Base-by-base conservation (phyloP, 2,888 invertebrate species). In the Aleiodes alternator region DNA sequence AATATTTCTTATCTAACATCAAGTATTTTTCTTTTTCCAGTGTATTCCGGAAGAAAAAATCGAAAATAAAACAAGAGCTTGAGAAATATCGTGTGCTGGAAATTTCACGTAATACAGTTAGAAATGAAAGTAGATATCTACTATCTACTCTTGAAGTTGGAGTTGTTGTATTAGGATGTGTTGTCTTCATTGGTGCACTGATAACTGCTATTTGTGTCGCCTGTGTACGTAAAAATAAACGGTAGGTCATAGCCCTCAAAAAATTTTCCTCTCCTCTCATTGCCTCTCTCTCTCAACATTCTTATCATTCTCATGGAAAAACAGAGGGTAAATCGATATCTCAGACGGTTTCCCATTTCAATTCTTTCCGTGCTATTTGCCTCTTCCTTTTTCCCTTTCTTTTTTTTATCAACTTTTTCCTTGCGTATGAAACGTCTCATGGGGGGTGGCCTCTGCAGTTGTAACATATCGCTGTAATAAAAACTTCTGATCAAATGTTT, bases 141-240 rank as follows among this genome's bases (percentile, higher is more conserved):
- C 89, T 93, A 57, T 94, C 94, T 31, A 94, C 95, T 0, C 92
- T 96, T 83, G 96, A 97, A 90, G 93, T 96, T 68, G 94, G 95
- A 34, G 94, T 96, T 0, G 93, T 97, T 12, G 94, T 95, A 0
- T 91, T 97, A 6, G 95, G 96, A 3, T 94, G 95, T 79, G 91
- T 96, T 69, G 94, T 97, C 71, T 95, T 96, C 86, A 90, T 96
- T 57, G 96, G 96, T 0, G 96, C 96, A 0, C 91, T 95, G 72
- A 92, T 95, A 8, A 94, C 96, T 0, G 95, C 96, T 12, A 90
- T 96, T 9, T 95, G 96, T 85, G 93, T 96, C 80, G 91, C 95
- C 70, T 95, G 95, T 85, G 91, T 95, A 75, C 92, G 93, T 72
- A 92, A 90, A 79, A 93, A 91, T 78, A 91, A 92, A 87, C 92